phyloP scores from a whole-genome alignment of 2,888 invertebrate genomes.

The Nowickia ferox region DNA sequence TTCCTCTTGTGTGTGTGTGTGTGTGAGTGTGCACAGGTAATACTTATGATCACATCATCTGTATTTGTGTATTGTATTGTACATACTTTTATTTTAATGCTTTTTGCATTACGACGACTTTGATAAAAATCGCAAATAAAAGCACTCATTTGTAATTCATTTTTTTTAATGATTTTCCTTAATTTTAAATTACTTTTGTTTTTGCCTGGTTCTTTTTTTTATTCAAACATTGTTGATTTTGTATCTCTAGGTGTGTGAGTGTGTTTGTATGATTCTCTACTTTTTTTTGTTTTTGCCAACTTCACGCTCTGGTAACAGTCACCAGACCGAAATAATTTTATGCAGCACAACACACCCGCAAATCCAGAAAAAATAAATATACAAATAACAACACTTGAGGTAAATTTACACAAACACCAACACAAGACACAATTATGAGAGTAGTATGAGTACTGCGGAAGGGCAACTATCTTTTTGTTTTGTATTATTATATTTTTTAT shows the following conservation, averaged over 20 bases:
- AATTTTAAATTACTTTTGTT: slow-evolving; percentile 71
- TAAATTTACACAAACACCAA: slow-evolving; percentile 53
- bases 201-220: slow-evolving; percentile 55
- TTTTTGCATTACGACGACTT: slow-evolving; percentile 68
- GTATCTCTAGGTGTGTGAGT: slow-evolving; percentile 42
- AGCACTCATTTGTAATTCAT: slow-evolving; percentile 71
- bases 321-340: slow-evolving; percentile 83
- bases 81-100: slow-evolving; percentile 55
- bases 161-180: slow-evolving; percentile 72
- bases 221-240: slow-evolving; percentile 69
- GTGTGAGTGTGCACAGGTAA: slow-evolving; percentile 40
- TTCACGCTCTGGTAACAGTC: slow-evolving; percentile 83
- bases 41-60: background rate
- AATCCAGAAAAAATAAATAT: slow-evolving; percentile 65
- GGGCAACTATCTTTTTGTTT: slow-evolving; percentile 52
- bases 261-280: slow-evolving; percentile 22
- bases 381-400: slow-evolving; percentile 68
- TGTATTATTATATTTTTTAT: slow-evolving; percentile 25
- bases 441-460: slow-evolving; percentile 58
- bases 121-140: slow-evolving; percentile 72
- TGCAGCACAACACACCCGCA: slow-evolving; percentile 81
- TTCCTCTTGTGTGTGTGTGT: slow-evolving; percentile 3
- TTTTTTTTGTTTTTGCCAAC: slow-evolving; percentile 79
- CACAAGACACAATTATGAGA: background rate
- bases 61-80: background rate